phyloP scores from a whole-genome alignment of 1,140 invertebrate species.

The Bombus superbus region DNA sequence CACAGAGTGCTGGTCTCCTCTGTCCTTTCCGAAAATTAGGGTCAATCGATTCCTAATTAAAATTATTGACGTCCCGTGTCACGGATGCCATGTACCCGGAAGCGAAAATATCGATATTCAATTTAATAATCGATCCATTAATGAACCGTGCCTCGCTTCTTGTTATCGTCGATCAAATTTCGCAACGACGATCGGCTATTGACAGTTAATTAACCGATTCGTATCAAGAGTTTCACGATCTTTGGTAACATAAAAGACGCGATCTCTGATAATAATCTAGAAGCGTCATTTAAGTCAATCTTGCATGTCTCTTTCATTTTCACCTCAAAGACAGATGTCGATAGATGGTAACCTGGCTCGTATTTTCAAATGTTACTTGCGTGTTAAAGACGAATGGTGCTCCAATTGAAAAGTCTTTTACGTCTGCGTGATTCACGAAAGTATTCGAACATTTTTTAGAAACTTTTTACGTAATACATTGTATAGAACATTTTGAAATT shows the following conservation, averaged over 20 bases:
- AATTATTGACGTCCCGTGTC: constrained; percentile 46
- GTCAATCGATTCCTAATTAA: constrained; percentile 49
- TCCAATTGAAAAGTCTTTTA: not conserved
- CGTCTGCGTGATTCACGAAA: not conserved
- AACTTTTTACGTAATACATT: not conserved
- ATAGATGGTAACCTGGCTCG: not conserved
- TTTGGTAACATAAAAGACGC: not conserved
- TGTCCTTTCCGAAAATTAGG: constrained; percentile 26
- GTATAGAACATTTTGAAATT: not conserved
- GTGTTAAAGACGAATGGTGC: not conserved
- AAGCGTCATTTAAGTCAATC: not conserved
- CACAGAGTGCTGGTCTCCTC: not conserved
- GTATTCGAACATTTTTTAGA: not conserved
- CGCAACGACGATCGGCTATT: not conserved
- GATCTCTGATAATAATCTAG: not conserved
- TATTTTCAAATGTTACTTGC: not conserved
- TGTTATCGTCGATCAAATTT: constrained; percentile 32
- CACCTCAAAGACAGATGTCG: not conserved
- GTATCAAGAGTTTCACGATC: not conserved
- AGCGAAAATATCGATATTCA: constrained; percentile 43
- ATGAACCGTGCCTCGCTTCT: not conserved
- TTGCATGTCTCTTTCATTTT: not conserved
- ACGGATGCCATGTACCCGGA: not conserved
- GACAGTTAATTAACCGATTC: constrained; percentile 18
- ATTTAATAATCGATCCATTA: constrained; percentile 40